A percentile compares a stretch with the other conserved stretches of the same genome.
phyloP scores from a whole-genome alignment of 2,888 invertebrate genomes.

The Taphrorychus bicolor region DNA sequence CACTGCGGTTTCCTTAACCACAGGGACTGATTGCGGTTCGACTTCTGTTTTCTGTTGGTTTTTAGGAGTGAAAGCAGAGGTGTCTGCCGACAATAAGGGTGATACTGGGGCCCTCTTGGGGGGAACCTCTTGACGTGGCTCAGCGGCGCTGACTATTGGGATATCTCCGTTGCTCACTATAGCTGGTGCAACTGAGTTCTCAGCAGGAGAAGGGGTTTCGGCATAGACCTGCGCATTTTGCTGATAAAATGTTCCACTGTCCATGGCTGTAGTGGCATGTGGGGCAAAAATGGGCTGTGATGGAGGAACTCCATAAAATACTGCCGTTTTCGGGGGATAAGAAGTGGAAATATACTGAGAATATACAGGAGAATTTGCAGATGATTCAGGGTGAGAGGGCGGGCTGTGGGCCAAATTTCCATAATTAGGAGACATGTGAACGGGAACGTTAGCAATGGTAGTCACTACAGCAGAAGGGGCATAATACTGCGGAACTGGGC shows the following conservation, averaged over 20 bases:
- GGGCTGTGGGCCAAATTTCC: background rate
- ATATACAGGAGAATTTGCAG: background rate
- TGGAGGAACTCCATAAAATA: constrained; percentile 34
- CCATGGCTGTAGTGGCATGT: constrained; percentile 12
- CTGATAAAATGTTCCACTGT: constrained; percentile 21
- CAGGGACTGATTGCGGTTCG: background rate
- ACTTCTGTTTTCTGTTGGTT: constrained; percentile 7
- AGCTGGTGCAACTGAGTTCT: background rate
- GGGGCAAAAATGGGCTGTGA: constrained; percentile 28
- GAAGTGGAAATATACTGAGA: constrained; percentile 13
- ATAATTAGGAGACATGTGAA: constrained; percentile 14
- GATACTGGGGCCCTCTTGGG: constrained; percentile 6
- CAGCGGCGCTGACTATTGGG: background rate
- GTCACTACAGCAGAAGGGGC: constrained; percentile 16
- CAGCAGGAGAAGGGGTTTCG: background rate
- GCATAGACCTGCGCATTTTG: constrained; percentile 12
- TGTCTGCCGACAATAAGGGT: constrained; percentile 30
- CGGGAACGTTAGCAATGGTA: constrained; percentile 18
- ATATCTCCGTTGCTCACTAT: background rate
- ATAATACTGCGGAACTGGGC: constrained; percentile 25
- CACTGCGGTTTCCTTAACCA: background rate
- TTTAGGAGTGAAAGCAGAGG: constrained; percentile 32
- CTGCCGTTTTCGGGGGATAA: constrained; percentile 23
- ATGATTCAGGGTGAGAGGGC: background rate
- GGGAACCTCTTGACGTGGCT: background rate